Conservation (phyloP, 2,888 invertebrate species). For the Gerris lacustris region DNA sequence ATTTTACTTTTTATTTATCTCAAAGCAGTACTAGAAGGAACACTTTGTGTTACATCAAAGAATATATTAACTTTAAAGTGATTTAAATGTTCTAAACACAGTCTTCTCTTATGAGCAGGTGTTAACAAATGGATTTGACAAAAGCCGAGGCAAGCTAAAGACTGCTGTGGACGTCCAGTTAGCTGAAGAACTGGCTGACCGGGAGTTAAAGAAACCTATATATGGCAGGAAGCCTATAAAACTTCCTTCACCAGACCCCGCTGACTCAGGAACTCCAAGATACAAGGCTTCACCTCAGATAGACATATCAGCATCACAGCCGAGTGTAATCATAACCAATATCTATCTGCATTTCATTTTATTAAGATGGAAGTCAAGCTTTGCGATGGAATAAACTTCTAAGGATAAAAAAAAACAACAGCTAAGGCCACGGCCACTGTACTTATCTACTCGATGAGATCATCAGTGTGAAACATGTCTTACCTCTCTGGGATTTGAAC, state of each 20-base stretch:
- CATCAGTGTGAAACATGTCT: no score
- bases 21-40: no score
- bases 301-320: background rate
- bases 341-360: background rate
- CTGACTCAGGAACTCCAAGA: background rate
- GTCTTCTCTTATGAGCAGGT: background rate
- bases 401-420: background rate
- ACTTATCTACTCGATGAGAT: no score
- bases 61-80: no score
- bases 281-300: slow-evolving; percentile 2
- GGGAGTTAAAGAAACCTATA: slow-evolving; percentile 5
- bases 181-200: background rate
- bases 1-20: no score
- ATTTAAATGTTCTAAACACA: no score
- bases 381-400: background rate
- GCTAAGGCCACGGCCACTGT: no score
- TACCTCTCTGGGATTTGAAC: no score
- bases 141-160: background rate
- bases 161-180: background rate
- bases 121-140: slow-evolving; percentile 9
- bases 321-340: background rate
- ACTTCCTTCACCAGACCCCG: background rate
- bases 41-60: no score
- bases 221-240: background rate
- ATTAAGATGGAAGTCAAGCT: background rate